Evolutionary conservation across 37 sponge, comb jelly and placozoan genomes (phyloP), one percentile per base, ranked within the genome.

Genomic region (Hexactinellida sp.): DNA sequence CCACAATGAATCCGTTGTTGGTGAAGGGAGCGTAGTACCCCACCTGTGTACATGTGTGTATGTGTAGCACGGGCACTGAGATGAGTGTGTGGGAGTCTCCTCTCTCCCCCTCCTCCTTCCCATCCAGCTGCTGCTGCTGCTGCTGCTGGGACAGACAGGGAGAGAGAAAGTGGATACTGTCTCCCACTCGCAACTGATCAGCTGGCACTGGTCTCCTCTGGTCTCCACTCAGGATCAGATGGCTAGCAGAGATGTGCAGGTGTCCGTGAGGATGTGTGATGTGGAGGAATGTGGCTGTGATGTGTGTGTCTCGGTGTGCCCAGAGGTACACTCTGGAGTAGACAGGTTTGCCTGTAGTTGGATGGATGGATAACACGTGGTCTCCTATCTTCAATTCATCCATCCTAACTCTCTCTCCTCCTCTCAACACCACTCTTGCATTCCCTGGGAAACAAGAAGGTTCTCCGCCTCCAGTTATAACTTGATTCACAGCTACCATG

Each of bases 221-320:
- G 28, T 63, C 76, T 63, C 76, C 76, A 63, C 76, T 63, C 30
- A 63, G 34, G 76, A 63, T 63, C 19, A 63, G 76, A 63, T 63
- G 76, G 76, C 13, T 63, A 63, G 76, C 76, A 63, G 76, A 63
- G 76, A 63, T 63, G 76, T 63, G 76, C 21, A 63, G 76, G 76
- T 63, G 76, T 63, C 76, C 76, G 5, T 63, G 76, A 63, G 76
- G 76, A 63, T 63, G 76, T 63, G 76, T 63, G 76, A 63, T 63
- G 76, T 63, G 76, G 76, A 63, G 76, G 76, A 63, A 63, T 63
- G 25, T 63, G 76, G 76, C 76, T 63, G 25, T 63, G 76, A 63
- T 63, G 76, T 63, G 76, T 63, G 76, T 7, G 13, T 63, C 76
- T 63, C 76, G 25, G 13, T 63, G 76, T 63, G 76, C 76, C 76